Conservation (phyloP, 2,113 vertebrate genomes). For the Marmota flaviventris region DNA sequence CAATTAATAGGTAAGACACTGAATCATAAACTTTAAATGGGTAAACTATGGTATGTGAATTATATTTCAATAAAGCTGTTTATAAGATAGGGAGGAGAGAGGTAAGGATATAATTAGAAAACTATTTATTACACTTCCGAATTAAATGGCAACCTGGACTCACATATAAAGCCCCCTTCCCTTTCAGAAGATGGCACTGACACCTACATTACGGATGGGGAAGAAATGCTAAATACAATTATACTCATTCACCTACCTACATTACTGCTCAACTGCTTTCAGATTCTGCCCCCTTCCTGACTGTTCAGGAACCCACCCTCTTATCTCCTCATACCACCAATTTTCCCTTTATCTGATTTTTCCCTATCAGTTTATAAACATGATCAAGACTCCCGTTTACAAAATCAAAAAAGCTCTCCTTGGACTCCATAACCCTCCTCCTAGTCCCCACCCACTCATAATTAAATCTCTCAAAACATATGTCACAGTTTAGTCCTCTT, state of each 20-base stretch:
- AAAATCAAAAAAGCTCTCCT: conserved; percentile 9
- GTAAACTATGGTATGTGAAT: neutral
- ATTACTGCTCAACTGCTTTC: neutral
- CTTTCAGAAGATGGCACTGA: neutral
- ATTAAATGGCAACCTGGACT: neutral
- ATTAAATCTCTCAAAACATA: neutral
- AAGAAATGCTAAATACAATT: neutral
- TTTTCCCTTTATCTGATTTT: neutral
- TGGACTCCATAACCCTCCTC: neutral
- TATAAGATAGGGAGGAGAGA: neutral
- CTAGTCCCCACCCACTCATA: neutral
- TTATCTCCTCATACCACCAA: neutral
- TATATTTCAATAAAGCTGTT: conserved; percentile 15
- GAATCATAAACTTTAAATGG: conserved; percentile 17
- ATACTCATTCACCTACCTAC: no score
- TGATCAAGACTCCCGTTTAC: neutral
- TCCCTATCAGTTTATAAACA: neutral
- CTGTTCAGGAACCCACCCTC: neutral
- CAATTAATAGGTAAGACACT: neutral
- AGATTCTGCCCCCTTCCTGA: neutral
- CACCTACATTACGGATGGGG: neutral
- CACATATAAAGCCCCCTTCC: neutral
- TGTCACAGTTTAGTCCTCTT: neutral
- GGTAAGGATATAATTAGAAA: neutral
- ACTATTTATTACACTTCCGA: neutral